These are phyloP conservation scores for Saturnia pavonia DNA, from an alignment of 2,888 invertebrate genomes.

Conservation along the genomic window DNA sequence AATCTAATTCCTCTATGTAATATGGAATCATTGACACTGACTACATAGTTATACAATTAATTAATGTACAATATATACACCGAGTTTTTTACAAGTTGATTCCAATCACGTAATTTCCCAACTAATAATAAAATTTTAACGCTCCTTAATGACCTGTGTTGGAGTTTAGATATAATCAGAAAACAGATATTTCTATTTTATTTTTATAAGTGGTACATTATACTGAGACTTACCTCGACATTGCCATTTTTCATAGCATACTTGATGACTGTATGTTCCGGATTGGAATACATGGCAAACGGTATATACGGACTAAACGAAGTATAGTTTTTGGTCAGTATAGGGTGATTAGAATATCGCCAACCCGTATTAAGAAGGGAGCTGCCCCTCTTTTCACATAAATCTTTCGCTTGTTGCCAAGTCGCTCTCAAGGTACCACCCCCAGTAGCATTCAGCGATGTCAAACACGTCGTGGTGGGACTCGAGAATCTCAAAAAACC, in stretches of 20 bases:
- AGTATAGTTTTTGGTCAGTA: not conserved
- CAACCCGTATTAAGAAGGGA: slow-evolving; percentile 66
- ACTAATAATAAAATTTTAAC: too few species aligned
- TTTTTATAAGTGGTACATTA: not conserved
- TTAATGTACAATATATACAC: too few species aligned
- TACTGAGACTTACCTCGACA: not conserved
- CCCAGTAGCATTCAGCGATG: slow-evolving; percentile 45
- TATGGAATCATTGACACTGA: too few species aligned
- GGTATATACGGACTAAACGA: slow-evolving; percentile 38
- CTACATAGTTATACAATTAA: too few species aligned
- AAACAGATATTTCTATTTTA: too few species aligned
- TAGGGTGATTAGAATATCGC: slow-evolving; percentile 63
- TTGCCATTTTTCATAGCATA: not conserved
- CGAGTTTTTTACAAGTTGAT: too few species aligned
- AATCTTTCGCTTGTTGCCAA: slow-evolving; percentile 60
- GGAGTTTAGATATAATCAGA: too few species aligned
- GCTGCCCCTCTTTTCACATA: slow-evolving; percentile 55
- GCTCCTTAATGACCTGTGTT: not conserved
- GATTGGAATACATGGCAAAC: slow-evolving; percentile 52
- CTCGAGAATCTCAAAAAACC: slow-evolving; percentile 55
- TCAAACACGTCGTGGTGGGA: slow-evolving; percentile 63
- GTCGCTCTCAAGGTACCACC: slow-evolving; percentile 63
- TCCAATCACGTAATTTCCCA: too few species aligned
- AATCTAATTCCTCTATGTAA: too few species aligned
- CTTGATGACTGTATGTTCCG: slow-evolving; percentile 32